Percentiles rank a stretch among this genome's conserved stretches.
These are phyloP conservation scores for Heptranchias perlo DNA, from an alignment of 2,113 vertebrate genomes.

Conservation along the genomic window DNA sequence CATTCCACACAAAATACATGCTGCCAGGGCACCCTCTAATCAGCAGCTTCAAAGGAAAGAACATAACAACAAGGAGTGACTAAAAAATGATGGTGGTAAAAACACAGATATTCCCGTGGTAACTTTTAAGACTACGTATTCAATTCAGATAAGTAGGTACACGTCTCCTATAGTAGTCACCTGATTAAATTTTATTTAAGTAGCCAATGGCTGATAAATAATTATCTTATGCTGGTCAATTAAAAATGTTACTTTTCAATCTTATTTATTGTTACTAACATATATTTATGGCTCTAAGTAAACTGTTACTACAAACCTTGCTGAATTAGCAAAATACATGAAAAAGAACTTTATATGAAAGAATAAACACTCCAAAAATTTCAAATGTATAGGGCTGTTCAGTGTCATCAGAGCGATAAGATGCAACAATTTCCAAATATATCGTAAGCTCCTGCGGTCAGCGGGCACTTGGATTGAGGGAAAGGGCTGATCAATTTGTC, in stretches of 20 bases:
- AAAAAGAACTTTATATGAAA: background rate
- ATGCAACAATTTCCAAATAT: background rate
- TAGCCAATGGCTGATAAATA: background rate
- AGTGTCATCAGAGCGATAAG: background rate
- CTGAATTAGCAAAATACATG: background rate
- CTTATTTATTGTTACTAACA: background rate
- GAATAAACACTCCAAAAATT: background rate
- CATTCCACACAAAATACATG: background rate
- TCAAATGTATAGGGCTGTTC: background rate
- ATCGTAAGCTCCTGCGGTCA: background rate
- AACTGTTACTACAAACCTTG: background rate
- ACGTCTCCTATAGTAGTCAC: background rate
- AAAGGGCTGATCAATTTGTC: constrained; percentile 1
- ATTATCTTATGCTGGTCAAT: background rate
- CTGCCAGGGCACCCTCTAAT: background rate
- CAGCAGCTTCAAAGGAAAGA: background rate
- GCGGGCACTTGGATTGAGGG: constrained; percentile 1
- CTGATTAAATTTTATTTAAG: background rate
- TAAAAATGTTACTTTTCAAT: background rate
- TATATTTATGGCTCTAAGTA: background rate
- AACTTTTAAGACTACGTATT: background rate
- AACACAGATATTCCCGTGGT: background rate
- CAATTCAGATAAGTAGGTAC: background rate
- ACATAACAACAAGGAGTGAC: background rate
- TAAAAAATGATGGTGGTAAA: background rate